Evolutionary conservation across 2,113 vertebrate species (phyloP), one percentile per base, ranked within the genome.

Genomic region (Hippolais icterina): DNA sequence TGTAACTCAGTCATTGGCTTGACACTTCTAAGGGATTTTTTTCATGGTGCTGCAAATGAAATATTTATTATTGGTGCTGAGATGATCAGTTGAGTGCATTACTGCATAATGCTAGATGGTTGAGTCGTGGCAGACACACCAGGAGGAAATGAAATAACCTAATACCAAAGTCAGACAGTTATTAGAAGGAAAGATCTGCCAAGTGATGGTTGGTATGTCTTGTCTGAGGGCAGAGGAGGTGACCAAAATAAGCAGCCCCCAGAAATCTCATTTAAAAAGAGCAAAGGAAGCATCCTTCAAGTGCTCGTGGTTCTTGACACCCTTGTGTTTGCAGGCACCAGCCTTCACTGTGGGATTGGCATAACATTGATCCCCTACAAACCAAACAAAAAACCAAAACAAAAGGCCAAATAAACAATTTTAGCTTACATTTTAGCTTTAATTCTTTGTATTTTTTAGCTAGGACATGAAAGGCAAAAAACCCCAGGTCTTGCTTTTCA

Each of bases 381-480:
- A 71, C 42, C 4, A 6, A 63, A 47, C 22, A 39, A 37, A 52
- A 82, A 37, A 49, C 5, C 41, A 33, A 86, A 80, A 9, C 12
- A 59, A 88, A 72, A 72, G 20, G 41, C 54, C 39, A 74, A 87
- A 84, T 31, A 65, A 91, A 57, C 37, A 46, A 46, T 39, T 85
- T 52, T 17, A 42, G 16, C 72, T 90, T 52, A 15, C 4, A 2
- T 80, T 80, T 83, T 80, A 29, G 17, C 33, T 65, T 90, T 83
- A 64, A 53, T 80, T 86, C 75, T 39, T 53, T 71, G 81, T 66
- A 6, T 85, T 92, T 94, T 94, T 92, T 39, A 86, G 31, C 53
- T 25, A 37, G 37, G 54, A 77, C 41, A 46, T 77, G 63, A 96
- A 95, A 86, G 83, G 63, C 53, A 89, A 76, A 83, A 88, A 69